Conservation (phyloP, 2,888 invertebrate genomes). For the Lepidonotus clava region DNA sequence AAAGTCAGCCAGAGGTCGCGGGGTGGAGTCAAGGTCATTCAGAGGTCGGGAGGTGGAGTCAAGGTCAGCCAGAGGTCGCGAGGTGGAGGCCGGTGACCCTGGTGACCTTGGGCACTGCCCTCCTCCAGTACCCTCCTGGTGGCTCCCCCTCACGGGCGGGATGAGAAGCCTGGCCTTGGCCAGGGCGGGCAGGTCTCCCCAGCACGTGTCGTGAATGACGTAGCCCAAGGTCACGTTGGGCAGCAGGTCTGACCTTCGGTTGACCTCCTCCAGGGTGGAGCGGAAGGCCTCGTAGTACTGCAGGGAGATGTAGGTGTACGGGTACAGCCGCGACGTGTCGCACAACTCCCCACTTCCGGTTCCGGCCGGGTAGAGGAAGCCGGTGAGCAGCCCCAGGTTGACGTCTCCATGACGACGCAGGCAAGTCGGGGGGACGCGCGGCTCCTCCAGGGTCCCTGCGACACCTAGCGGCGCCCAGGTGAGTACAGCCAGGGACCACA, state of each 20-base stretch:
- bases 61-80: not conserved
- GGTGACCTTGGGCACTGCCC: too few relatives aligned
- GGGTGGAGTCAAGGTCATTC: not conserved
- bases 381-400: not conserved
- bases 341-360: not conserved
- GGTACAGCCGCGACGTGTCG: not conserved
- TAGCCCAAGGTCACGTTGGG: slow-evolving; percentile 6
- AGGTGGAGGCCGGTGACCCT: not conserved
- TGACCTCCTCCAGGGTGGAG: not conserved
- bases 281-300: slow-evolving; percentile 18
- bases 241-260: not conserved
- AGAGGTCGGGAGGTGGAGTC: not conserved
- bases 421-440: not conserved
- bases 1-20: not conserved
- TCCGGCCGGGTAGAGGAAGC: not conserved
- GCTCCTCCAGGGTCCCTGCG: too few relatives aligned
- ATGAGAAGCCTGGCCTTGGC: slow-evolving; percentile 6
- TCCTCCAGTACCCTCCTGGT: not conserved
- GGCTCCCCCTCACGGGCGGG: not conserved
- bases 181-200: not conserved
- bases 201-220: slow-evolving; percentile 1
- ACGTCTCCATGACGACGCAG: not conserved
- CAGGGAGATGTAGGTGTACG: slow-evolving; percentile 9
- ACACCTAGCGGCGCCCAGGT: too few relatives aligned
- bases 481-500: too few relatives aligned